These are phyloP conservation scores for Oryzias curvinotus DNA, from an alignment of 2,113 vertebrate species.

Conservation along the genomic window DNA sequence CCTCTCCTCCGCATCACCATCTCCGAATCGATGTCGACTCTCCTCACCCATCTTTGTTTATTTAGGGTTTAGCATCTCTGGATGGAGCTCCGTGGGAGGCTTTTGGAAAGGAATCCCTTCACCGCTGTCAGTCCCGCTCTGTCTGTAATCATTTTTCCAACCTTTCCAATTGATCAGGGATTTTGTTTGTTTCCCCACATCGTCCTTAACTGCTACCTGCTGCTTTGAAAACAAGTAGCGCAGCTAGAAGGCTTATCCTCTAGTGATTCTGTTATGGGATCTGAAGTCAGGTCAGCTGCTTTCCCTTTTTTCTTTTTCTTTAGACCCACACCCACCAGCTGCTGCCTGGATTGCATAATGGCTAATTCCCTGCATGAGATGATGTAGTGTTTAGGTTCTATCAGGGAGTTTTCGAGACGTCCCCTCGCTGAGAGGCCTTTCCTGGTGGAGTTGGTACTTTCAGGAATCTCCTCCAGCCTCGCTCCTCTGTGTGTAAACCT, in stretches of 20 bases:
- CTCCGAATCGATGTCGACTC: conserved; percentile 41
- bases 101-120: conserved; percentile 36
- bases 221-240: conserved; percentile 23
- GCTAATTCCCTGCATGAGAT: background rate
- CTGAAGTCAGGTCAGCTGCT: conserved; percentile 34
- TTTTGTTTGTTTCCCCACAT: conserved; percentile 21
- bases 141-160: conserved; percentile 53
- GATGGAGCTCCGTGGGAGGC: conserved; percentile 13
- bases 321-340: background rate
- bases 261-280: conserved; percentile 33
- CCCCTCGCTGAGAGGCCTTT: background rate
- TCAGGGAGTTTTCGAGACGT: too few relatives aligned
- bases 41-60: conserved; percentile 27
- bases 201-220: conserved; percentile 26
- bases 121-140: conserved; percentile 32
- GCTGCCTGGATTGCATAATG: background rate
- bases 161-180: conserved; percentile 60
- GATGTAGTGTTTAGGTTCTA: too few relatives aligned
- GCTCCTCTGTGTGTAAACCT: too few relatives aligned
- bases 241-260: conserved; percentile 30
- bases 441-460: background rate
- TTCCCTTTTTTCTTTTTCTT: background rate
- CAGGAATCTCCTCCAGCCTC: too few relatives aligned
- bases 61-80: conserved; percentile 38
- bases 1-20: conserved; percentile 19